Evolutionary conservation across 2,113 vertebrate genomes (phyloP).

Genomic region (Entomyzon cyanotis): DNA sequence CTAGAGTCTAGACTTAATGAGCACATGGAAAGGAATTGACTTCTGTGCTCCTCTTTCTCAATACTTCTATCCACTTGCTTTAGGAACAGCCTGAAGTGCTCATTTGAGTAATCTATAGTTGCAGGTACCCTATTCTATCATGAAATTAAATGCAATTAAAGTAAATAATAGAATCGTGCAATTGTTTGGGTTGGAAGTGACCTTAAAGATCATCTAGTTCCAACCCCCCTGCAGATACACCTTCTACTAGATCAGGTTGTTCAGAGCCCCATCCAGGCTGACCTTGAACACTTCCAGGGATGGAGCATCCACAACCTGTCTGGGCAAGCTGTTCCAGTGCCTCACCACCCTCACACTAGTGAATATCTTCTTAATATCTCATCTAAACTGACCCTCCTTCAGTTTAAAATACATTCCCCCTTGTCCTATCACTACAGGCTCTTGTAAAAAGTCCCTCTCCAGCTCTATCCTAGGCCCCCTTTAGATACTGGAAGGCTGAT

Average conservation of each 20-base stretch:
- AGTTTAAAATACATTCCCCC: not conserved
- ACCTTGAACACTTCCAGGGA: not conserved
- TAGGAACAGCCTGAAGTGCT: not conserved
- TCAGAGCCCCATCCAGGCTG: not conserved
- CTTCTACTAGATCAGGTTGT: not conserved
- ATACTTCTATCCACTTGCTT: not conserved
- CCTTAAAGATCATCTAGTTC: not conserved
- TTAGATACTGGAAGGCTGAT: not conserved
- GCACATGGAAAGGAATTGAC: not conserved
- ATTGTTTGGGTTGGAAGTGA: not conserved
- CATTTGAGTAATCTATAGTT: not conserved
- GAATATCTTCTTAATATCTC: not conserved
- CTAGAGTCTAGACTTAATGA: not conserved
- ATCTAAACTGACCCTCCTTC: not conserved
- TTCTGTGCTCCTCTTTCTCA: not conserved
- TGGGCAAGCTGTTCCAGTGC: not conserved
- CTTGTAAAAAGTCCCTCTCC: not conserved
- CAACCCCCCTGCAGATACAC: too few species aligned
- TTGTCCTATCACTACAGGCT: not conserved
- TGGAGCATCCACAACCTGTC: not conserved
- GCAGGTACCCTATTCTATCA: not conserved
- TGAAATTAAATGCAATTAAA: not conserved
- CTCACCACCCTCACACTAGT: not conserved
- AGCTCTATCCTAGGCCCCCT: fast-evolving
- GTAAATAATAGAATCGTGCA: not conserved